A percentile compares a stretch with the other conserved stretches of the same genome.
phyloP scores from a whole-genome alignment of 2,797 vertebrate species.

The Chaetodon trifasciatus region DNA sequence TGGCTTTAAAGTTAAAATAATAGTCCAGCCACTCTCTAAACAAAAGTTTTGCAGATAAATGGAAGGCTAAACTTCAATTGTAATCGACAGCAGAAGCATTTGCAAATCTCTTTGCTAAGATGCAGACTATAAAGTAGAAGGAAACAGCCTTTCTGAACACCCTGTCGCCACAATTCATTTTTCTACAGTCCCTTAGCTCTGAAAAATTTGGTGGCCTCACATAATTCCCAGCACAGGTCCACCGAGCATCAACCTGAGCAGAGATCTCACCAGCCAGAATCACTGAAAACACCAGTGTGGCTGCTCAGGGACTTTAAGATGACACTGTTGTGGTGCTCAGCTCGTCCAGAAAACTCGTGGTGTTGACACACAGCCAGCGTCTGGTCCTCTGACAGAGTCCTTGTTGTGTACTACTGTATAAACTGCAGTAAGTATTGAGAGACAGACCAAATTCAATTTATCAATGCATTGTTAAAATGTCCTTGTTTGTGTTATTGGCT shows the following conservation, averaged over 20 bases:
- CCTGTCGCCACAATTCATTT: too few relatives aligned
- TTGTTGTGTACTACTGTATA: conserved; percentile 33
- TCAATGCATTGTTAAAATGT: conserved; percentile 36
- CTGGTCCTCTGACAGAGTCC: conserved; percentile 24
- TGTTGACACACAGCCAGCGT: conserved; percentile 2
- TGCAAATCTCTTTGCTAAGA: too few relatives aligned
- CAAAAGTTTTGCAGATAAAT: too few relatives aligned
- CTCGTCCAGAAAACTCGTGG: not conserved
- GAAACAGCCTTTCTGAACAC: not conserved
- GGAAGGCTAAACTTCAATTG: too few relatives aligned
- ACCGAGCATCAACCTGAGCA: not conserved
- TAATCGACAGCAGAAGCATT: too few relatives aligned
- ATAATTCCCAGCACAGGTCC: not conserved
- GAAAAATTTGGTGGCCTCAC: not conserved
- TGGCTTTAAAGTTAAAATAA: not conserved
- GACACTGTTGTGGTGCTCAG: not conserved
- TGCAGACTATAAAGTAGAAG: too few relatives aligned
- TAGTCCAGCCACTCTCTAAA: too few relatives aligned
- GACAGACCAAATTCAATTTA: conserved; percentile 35
- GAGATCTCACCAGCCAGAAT: not conserved
- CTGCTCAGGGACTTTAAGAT: not conserved
- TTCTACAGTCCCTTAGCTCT: not conserved
- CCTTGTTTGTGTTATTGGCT: conserved; percentile 37
- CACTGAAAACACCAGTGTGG: not conserved
- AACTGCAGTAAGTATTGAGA: conserved; percentile 49